A percentile compares a stretch with the other conserved stretches of the same genome.
These are phyloP conservation scores for Colistium nudipinnis DNA, from an alignment of 2,113 vertebrate species.

Conservation along the genomic window DNA sequence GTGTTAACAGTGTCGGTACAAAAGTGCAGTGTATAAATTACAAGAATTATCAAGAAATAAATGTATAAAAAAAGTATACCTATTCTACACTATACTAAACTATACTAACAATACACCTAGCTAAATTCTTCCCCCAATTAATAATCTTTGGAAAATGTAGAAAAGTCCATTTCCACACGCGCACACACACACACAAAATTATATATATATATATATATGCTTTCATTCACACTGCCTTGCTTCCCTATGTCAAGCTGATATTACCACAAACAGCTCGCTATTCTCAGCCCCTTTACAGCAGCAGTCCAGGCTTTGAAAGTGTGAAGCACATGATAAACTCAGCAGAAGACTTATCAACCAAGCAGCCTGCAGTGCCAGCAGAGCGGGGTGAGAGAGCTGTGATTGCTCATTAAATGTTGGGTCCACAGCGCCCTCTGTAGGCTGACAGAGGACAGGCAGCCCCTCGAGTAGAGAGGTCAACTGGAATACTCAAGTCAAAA, in stretches of 20 bases:
- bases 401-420: slow-evolving; percentile 77
- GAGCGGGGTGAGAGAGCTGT: slow-evolving; percentile 45
- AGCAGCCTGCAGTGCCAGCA: slow-evolving; percentile 49
- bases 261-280: slow-evolving; percentile 61
- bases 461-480: slow-evolving; percentile 34
- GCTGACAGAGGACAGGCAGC: slow-evolving; percentile 49
- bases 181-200: not conserved
- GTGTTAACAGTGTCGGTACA: no score
- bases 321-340: slow-evolving; percentile 72
- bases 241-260: slow-evolving; percentile 65
- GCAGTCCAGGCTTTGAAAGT: slow-evolving; percentile 62
- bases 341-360: slow-evolving; percentile 47
- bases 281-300: slow-evolving; percentile 59
- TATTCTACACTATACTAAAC: no score
- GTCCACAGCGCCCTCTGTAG: slow-evolving; percentile 84
- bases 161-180: slow-evolving; percentile 22
- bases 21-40: no score
- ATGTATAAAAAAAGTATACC: no score
- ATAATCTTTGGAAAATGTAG: slow-evolving; percentile 20
- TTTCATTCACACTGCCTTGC: slow-evolving; percentile 54
- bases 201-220: slow-evolving; percentile 46
- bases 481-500: slow-evolving; percentile 1
- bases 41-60: no score
- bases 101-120: not conserved
- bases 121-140: not conserved